A percentile compares a stretch with the other conserved stretches of the same genome.
These are phyloP conservation scores for Petrophora chlorosata DNA, from an alignment of 2,888 invertebrate species.

Conservation along the genomic window DNA sequence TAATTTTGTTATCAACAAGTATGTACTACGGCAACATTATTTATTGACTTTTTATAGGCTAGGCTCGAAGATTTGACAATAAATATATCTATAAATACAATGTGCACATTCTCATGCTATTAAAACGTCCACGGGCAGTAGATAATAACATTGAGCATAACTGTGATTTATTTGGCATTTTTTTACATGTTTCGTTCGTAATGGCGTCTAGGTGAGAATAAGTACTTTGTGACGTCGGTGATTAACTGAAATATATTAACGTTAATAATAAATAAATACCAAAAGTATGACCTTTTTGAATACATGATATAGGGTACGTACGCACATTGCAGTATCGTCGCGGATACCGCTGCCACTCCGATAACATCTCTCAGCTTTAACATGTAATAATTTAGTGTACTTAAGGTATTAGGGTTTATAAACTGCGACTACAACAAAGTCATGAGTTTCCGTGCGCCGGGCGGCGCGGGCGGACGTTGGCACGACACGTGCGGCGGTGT, in stretches of 20 bases:
- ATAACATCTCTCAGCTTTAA: constrained; percentile 39
- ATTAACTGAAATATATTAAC: constrained; percentile 46
- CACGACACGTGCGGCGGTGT: constrained; percentile 23
- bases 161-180: constrained; percentile 64
- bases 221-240: constrained; percentile 67
- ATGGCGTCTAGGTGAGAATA: constrained; percentile 45
- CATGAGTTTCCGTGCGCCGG: constrained; percentile 2
- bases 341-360: constrained; percentile 48
- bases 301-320: constrained; percentile 59
- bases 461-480: constrained; percentile 34
- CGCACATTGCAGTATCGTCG: constrained; percentile 66
- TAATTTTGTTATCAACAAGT: constrained; percentile 74
- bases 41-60: constrained; percentile 67
- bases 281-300: constrained; percentile 44
- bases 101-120: constrained; percentile 65
- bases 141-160: constrained; percentile 65
- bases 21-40: constrained; percentile 71
- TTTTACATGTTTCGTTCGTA: constrained; percentile 30
- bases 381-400: constrained; percentile 4
- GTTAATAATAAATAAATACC: constrained; percentile 49
- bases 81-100: constrained; percentile 67
- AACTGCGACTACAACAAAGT: not conserved
- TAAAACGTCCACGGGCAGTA: constrained; percentile 46
- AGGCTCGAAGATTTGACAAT: constrained; percentile 68
- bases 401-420: constrained; percentile 6